Percentiles rank a stretch among this genome's conserved stretches.
These are phyloP conservation scores for Argyrosomus regius DNA, from an alignment of 2,797 vertebrate species.

Conservation along the genomic window DNA sequence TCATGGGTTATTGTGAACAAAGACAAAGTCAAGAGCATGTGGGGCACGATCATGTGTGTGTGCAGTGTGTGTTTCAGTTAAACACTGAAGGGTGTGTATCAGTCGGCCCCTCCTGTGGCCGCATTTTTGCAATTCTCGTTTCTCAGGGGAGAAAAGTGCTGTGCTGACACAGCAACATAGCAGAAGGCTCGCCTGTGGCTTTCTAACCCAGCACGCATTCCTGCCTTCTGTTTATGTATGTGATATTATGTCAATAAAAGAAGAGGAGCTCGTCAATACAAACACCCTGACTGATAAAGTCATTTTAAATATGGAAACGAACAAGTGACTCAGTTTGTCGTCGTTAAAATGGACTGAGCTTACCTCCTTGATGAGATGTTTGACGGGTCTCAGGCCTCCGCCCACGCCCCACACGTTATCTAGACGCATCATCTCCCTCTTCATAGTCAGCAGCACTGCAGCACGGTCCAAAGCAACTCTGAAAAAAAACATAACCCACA, in stretches of 20 bases:
- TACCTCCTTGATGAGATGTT: constrained; percentile 92
- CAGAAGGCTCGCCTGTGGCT: constrained; percentile 47
- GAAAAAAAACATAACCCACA: background rate
- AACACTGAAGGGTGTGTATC: constrained; percentile 19
- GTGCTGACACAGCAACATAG: constrained; percentile 68
- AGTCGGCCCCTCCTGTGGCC: constrained; percentile 16
- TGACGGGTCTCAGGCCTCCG: constrained; percentile 91
- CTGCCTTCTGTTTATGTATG: constrained; percentile 62
- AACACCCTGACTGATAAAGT: background rate
- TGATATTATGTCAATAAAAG: constrained; percentile 45
- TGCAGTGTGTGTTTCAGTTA: background rate
- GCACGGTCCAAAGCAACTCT: constrained; percentile 91
- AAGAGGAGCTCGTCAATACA: constrained; percentile 3
- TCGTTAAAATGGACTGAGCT: background rate
- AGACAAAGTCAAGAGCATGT: constrained; percentile 7
- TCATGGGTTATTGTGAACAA: constrained; percentile 25
- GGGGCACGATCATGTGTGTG: background rate
- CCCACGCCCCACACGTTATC: constrained; percentile 94
- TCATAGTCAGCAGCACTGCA: constrained; percentile 89
- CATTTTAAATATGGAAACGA: too few relatives aligned
- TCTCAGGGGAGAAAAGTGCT: constrained; percentile 37
- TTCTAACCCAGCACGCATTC: constrained; percentile 67
- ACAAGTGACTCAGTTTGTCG: too few relatives aligned
- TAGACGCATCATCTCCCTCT: constrained; percentile 87
- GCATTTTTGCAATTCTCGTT: constrained; percentile 28